A percentile compares a stretch with the other conserved stretches of the same genome.
These are phyloP conservation scores for Dasyornis broadbenti DNA, from an alignment of 2,113 vertebrate genomes.

Conservation along the genomic window DNA sequence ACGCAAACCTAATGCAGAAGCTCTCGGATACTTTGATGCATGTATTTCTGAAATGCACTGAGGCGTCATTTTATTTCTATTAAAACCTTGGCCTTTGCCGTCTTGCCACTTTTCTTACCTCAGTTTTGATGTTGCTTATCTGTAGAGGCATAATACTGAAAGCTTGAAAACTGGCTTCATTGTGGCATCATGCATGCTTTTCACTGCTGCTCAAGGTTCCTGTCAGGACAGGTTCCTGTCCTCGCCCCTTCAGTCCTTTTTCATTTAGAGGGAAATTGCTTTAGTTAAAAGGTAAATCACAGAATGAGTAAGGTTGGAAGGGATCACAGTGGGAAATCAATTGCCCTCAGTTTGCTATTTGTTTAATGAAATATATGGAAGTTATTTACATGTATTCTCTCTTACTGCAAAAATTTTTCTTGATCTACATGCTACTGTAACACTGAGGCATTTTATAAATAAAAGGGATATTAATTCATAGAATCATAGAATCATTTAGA, in stretches of 20 bases:
- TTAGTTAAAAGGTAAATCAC: neutral
- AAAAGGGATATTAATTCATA: neutral
- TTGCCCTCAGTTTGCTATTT: neutral
- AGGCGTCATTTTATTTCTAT: neutral
- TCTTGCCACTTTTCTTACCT: neutral
- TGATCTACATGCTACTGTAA: neutral
- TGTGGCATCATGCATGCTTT: neutral
- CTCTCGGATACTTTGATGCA: neutral
- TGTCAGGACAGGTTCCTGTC: neutral
- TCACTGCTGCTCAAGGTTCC: neutral
- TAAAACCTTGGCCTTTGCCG: neutral
- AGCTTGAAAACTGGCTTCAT: neutral
- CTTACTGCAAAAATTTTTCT: neutral
- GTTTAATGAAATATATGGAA: neutral
- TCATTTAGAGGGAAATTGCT: neutral
- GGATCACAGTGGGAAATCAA: neutral
- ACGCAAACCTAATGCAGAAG: neutral
- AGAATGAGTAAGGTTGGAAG: neutral
- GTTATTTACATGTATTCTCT: neutral
- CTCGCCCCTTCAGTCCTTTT: fast-evolving
- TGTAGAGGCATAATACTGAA: neutral
- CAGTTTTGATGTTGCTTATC: neutral
- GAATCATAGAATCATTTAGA: neutral
- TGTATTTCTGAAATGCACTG: neutral
- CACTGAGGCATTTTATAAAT: neutral